Base-by-base conservation (phyloP, 1,140 invertebrate genomes). In the Antheraea mylitta region DNA sequence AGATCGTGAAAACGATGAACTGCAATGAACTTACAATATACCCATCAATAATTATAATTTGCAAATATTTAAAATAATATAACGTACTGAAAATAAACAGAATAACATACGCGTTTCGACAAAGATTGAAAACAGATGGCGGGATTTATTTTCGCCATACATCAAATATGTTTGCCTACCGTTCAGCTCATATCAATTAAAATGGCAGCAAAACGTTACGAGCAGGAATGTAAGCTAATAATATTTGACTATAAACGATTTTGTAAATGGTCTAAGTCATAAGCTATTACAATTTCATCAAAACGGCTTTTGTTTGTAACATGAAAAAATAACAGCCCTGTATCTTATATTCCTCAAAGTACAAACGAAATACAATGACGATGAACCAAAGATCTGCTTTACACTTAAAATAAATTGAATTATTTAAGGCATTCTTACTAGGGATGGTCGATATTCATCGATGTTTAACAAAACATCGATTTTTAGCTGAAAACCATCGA, bases 131-230 rank as follows among this genome's bases (percentile, higher is more conserved):
- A 73, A 70, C 72, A 77, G 71, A 77, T 66, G 65, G 11, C 48
- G 58, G 10, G 71, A 76, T 79, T 77, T 80, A 83, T 80, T 83
- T 76, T 59, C 63, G 70, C 69, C 66, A 62, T 74, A 74, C 71
- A 79, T 80, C 69, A 61, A 58, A 65, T 64, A 65, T 65, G 37
- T 67, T 64, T 58, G 30, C 45, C 36, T 48, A 11, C 22, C 67
- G 61, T 62, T 42, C 18, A 18, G 75, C 68, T 65, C 71, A 67
- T 65, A 68, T 66, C 76, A 74, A 81, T 77, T 76, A 76, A 79
- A 77, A 76, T 75, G 65, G 73, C 72, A 76, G 62, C 65, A 72
- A 70, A 76, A 79, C 72, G 48, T 69, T 53, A 36, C 30, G 67
- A 48, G 42, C 37, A 61, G 71, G 65, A 53, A 67, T 71, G 61